Conservation (phyloP, 2,113 vertebrate species). For the Centropus bengalensis region DNA sequence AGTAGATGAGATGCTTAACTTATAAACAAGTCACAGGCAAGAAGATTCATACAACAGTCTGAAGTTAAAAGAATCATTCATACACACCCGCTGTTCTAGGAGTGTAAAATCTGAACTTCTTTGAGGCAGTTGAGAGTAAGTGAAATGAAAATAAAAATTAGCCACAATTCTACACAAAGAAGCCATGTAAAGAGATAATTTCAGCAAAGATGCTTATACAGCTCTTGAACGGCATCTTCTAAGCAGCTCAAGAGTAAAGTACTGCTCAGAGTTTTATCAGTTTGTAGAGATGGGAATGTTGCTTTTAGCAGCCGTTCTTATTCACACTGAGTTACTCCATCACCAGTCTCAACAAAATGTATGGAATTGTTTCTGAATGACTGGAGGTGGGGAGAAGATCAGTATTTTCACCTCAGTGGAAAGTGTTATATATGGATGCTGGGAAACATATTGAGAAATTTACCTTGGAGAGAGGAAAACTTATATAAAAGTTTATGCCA, state of each 20-base stretch:
- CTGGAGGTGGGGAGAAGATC: background rate
- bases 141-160: conserved; percentile 3
- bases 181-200: background rate
- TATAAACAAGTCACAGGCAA: background rate
- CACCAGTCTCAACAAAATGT: background rate
- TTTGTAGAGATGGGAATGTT: background rate
- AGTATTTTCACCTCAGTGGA: background rate
- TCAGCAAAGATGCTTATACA: background rate
- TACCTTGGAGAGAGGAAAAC: background rate
- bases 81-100: background rate
- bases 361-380: background rate
- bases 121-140: background rate
- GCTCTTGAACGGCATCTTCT: background rate
- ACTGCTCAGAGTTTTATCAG: background rate
- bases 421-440: background rate
- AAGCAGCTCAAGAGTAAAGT: background rate
- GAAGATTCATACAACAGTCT: background rate
- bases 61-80: background rate
- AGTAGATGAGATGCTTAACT: conserved; percentile 16
- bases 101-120: background rate
- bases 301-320: background rate
- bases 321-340: background rate
- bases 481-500: background rate
- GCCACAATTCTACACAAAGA: background rate
- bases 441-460: background rate